Conservation (phyloP, 2,113 vertebrate genomes). For the Dermatemys mawii region DNA sequence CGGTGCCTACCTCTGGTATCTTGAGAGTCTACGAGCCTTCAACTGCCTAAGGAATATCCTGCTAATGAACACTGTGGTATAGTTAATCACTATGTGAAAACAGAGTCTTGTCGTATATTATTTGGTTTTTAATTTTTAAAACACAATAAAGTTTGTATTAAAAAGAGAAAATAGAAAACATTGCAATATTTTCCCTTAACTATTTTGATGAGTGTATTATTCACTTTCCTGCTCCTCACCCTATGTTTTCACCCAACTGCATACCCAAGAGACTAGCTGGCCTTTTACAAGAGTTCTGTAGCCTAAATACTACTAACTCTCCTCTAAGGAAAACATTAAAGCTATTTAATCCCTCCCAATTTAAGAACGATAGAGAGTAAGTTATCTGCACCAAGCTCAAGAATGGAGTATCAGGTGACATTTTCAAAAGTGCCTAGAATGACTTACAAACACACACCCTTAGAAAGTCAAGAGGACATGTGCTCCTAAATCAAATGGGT, state of each 20-base stretch:
- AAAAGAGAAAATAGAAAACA: background rate
- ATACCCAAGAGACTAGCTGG: background rate
- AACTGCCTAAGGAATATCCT: background rate
- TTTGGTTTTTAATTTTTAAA: background rate
- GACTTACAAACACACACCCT: background rate
- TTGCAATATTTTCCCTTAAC: background rate
- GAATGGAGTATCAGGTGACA: background rate
- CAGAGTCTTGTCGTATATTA: background rate
- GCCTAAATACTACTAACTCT: background rate
- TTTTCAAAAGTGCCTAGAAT: background rate
- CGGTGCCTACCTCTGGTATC: no score
- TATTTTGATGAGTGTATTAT: background rate
- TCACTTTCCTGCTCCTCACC: background rate
- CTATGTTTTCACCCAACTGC: background rate
- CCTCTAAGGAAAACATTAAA: background rate
- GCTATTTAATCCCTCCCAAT: background rate
- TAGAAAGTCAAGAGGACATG: background rate
- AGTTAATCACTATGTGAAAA: background rate
- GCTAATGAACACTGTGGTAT: background rate
- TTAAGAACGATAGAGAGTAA: background rate
- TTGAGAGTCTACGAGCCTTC: background rate
- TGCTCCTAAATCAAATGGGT: background rate
- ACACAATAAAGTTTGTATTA: background rate
- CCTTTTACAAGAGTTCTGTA: background rate
- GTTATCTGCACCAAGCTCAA: background rate